Base-by-base conservation (phyloP, 2,888 invertebrate species). In the Malthinus seriepunctatus region DNA sequence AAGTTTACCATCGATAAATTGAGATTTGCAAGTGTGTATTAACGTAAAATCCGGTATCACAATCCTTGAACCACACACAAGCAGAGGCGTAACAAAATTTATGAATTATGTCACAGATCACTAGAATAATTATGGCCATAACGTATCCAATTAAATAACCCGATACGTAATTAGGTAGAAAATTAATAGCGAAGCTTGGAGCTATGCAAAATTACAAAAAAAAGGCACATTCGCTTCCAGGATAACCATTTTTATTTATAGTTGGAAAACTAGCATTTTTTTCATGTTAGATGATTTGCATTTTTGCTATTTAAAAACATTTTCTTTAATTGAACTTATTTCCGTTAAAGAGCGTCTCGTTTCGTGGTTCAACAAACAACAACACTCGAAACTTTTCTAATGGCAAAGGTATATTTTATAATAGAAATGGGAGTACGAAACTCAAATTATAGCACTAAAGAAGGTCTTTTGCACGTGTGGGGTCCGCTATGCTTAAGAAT, bases 401-500 rank as follows among this genome's bases (percentile, higher is more conserved):
- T 55, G 62, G 51, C 49, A 56, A 59, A 59, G 55, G 37, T 57
- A 60, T 53, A 46, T 31, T 35, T 44, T 45, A 58, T 62, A 65
- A 63, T 62, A 61, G 56, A 65, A 67, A 63, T 60, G 62, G 65
- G 61, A 67, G 57, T 64, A 64, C 63, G 64, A 59, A 57, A 58
- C 60, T 62, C 50, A 65, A 64, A 67, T 64, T 64, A 67, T 56
- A 42, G 64, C 51, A 50, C 53, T 63, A 64, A 52, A 50, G 56
- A 65, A 64, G 56, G 63, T 63, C 58, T 62, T 42, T 60, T 65
- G 63, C 59, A 60, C 67, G 67, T 68, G 67, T 68, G 69, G 65
- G 69, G 69, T 68, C 69, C 64, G 38, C 57, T 63, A 65, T 64
- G 58, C 65, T 65, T 51, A 59, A 57, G 56, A 37, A 63, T 47